Evolutionary conservation across 2,888 invertebrate species (phyloP).

Genomic region (Stenodera caucasica): DNA sequence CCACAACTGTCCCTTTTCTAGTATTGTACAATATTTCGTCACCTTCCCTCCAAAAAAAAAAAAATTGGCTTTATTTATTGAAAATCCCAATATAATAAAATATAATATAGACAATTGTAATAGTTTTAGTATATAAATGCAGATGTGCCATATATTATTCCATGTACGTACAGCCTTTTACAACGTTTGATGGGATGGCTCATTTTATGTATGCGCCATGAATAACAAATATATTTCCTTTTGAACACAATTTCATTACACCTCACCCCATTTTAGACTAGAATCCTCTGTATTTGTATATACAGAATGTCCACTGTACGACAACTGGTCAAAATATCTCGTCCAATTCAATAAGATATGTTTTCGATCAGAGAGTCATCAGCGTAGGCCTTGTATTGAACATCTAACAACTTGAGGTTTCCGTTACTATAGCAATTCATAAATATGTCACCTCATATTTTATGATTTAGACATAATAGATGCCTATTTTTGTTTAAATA

Average conservation of each 20-base stretch:
- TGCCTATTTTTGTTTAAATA: too few species aligned
- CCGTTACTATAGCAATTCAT: too few species aligned
- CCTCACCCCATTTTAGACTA: constrained; percentile 1
- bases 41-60: constrained; percentile 8
- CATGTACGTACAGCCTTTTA: constrained; percentile 36
- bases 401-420: too few species aligned
- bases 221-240: constrained; percentile 38
- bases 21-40: constrained; percentile 24
- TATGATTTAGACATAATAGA: too few species aligned
- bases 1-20: constrained; percentile 14
- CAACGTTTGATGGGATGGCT: constrained; percentile 37
- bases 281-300: too few species aligned
- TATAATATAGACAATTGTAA: constrained; percentile 29
- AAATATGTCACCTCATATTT: too few species aligned
- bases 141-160: constrained; percentile 36
- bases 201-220: constrained; percentile 39
- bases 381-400: too few species aligned
- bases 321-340: too few species aligned
- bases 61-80: constrained; percentile 3
- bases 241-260: constrained; percentile 33
- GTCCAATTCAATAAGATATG: too few species aligned
- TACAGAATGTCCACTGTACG: too few species aligned
- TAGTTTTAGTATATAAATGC: constrained; percentile 31
- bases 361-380: too few species aligned
- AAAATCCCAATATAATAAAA: constrained; percentile 20